Evolutionary conservation across 1,140 invertebrate genomes (phyloP).

Genomic region (Mesaphorura yosii): DNA sequence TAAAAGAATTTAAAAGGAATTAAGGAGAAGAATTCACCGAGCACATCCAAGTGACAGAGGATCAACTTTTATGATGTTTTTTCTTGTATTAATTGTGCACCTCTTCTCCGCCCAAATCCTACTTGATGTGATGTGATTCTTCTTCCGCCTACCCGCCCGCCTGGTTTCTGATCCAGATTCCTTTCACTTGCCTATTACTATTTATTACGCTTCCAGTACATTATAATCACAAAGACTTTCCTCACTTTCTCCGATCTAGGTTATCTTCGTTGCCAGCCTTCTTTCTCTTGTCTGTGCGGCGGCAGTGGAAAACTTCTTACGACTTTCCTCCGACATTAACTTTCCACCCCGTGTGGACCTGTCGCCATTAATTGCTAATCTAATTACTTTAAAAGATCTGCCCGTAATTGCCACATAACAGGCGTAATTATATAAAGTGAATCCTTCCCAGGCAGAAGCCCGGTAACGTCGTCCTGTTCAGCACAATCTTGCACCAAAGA

Average conservation of each 20-base stretch:
- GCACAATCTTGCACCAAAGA: too few relatives aligned
- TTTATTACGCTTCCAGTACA: neutral
- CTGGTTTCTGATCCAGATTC: neutral
- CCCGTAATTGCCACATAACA: too few relatives aligned
- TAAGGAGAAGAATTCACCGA: constrained; percentile 30
- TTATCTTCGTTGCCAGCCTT: too few relatives aligned
- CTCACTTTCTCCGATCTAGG: neutral
- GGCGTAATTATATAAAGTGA: too few relatives aligned
- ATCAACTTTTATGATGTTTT: constrained; percentile 32
- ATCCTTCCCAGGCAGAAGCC: too few relatives aligned
- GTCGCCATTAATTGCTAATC: too few relatives aligned
- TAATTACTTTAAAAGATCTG: too few relatives aligned
- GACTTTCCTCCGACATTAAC: too few relatives aligned
- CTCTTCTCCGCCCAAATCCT: constrained; percentile 21
- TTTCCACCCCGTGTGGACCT: too few relatives aligned
- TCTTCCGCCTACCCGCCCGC: neutral
- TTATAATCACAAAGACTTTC: neutral
- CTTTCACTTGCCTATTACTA: neutral
- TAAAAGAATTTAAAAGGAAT: constrained; percentile 33
- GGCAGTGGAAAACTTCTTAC: too few relatives aligned
- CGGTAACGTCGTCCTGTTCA: too few relatives aligned
- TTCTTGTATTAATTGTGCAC: constrained; percentile 31
- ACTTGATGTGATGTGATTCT: constrained; percentile 28
- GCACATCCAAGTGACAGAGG: constrained; percentile 28
- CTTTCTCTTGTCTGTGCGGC: too few relatives aligned